phyloP scores from a whole-genome alignment of 2,113 vertebrate genomes.

The Solea senegalensis region DNA sequence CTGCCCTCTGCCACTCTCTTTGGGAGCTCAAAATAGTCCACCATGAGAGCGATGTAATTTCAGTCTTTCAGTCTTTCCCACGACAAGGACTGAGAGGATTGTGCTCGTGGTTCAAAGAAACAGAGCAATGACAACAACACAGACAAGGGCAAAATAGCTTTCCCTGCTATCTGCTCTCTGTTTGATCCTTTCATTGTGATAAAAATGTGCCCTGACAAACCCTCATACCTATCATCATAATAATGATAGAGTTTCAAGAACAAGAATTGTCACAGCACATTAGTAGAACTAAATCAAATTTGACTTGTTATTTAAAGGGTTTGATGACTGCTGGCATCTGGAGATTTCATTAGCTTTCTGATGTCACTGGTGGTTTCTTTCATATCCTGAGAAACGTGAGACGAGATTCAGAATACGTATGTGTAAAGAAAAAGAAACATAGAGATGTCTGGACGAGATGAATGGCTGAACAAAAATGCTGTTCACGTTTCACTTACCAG shows the following conservation, averaged over 20 bases:
- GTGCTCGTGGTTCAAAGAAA: slow-evolving; percentile 64
- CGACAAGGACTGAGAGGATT: slow-evolving; percentile 75
- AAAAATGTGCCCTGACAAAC: slow-evolving; percentile 17
- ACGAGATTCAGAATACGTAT: slow-evolving; percentile 11
- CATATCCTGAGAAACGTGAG: slow-evolving; percentile 64
- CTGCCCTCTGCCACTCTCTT: slow-evolving; percentile 79
- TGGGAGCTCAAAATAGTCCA: slow-evolving; percentile 84
- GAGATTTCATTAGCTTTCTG: slow-evolving; percentile 72
- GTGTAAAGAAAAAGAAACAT: slow-evolving; percentile 3
- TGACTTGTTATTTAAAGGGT: slow-evolving; percentile 49
- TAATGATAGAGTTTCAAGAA: slow-evolving; percentile 14
- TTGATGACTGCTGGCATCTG: slow-evolving; percentile 66
- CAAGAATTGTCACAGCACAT: slow-evolving; percentile 26
- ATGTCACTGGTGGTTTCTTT: slow-evolving; percentile 68
- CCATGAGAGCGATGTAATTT: slow-evolving; percentile 84
- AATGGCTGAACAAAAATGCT: slow-evolving; percentile 28
- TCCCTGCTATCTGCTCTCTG: slow-evolving; percentile 27
- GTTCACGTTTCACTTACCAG: slow-evolving; percentile 34
- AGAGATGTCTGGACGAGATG: slow-evolving; percentile 17
- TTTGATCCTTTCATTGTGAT: slow-evolving; percentile 28
- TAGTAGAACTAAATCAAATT: slow-evolving; percentile 33
- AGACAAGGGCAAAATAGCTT: slow-evolving; percentile 44
- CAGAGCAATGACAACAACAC: slow-evolving; percentile 67
- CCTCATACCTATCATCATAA: slow-evolving; percentile 1
- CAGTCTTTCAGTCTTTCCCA: slow-evolving; percentile 89